Percentiles rank a stretch among this genome's conserved stretches.
phyloP scores from a whole-genome alignment of 2,113 vertebrate species.

The Neolamprologus fasciatus region DNA sequence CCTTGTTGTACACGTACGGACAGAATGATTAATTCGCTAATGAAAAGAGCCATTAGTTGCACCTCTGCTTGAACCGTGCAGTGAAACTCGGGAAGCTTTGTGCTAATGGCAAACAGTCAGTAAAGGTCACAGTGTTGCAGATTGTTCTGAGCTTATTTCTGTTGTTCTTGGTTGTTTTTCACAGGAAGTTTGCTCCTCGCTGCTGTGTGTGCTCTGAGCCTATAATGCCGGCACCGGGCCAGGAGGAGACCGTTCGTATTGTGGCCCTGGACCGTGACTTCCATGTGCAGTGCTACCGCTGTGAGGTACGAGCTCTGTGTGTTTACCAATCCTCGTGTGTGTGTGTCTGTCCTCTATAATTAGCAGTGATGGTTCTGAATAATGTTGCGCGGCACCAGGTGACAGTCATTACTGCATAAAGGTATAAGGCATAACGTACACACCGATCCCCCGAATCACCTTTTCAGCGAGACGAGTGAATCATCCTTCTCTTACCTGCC shows the following conservation, averaged over 20 bases:
- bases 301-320: slow-evolving; percentile 77
- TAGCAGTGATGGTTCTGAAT: neutral
- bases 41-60: neutral
- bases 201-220: slow-evolving; percentile 94
- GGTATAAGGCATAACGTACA: neutral
- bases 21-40: neutral
- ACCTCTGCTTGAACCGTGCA: neutral
- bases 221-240: slow-evolving; percentile 94
- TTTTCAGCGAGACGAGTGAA: neutral
- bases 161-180: neutral
- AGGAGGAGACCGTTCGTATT: slow-evolving; percentile 97
- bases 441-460: neutral
- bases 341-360: neutral
- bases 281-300: slow-evolving; percentile 96
- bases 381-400: neutral
- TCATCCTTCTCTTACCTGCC: slow-evolving; percentile 15
- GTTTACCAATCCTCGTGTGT: neutral
- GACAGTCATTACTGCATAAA: neutral
- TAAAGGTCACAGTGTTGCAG: neutral
- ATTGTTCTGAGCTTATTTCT: neutral
- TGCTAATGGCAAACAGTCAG: neutral
- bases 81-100: neutral
- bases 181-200: slow-evolving; percentile 94
- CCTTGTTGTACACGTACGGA: neutral
- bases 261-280: slow-evolving; percentile 97